Evolutionary conservation across 1,140 invertebrate genomes (phyloP), one percentile per base, ranked within the genome.

Genomic region (Babylonia areolata): DNA sequence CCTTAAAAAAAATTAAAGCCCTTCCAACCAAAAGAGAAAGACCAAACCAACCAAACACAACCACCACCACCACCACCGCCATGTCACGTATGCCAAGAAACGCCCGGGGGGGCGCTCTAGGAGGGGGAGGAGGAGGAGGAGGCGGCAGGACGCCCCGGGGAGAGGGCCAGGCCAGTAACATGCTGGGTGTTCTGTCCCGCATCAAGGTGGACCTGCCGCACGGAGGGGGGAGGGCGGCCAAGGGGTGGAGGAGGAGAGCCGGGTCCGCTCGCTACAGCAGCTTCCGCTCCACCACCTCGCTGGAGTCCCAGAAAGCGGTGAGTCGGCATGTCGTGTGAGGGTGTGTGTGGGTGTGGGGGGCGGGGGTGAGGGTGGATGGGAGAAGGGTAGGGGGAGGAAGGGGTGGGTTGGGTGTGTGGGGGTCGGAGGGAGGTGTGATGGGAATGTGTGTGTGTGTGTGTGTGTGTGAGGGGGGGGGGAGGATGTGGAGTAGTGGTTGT

Each of bases 171-270:
- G n/a, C n/a, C n/a, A 64, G 85, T 87, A 90, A 90, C 84, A 88
- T 90, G 87, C 85, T 90, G 77, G 88, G 87, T 42, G 79, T 90
- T 85, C 37, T 90, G 81, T 90, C 89, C 88, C 89, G 89, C 54
- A 87, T 90, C 40, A 90, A 90, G 89, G 89, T 90, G 69, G 89
- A 90, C 78, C 87, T 88, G 85, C 86, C 86, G 17, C 37, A 84
- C n/a, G 78, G 83, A 5, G 64, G 79, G 1, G 64, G 79, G 1
- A 81, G 85, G 33, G 71, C 73, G 23, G 42, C 58, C 31, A 81
- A 40, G 54, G 85, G 86, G 31, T 79, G 87, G 33, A 33, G 85
- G 58, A 73, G 87, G 54, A 54, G 81, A 20, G 42, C 51, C 28
- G 86, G 88, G 31, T 89, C 89, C n/a, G 82, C 58, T 20, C 75